Evolutionary conservation across 2,797 vertebrate genomes (phyloP).

Genomic region (Tenualosa thibaudeaui): DNA sequence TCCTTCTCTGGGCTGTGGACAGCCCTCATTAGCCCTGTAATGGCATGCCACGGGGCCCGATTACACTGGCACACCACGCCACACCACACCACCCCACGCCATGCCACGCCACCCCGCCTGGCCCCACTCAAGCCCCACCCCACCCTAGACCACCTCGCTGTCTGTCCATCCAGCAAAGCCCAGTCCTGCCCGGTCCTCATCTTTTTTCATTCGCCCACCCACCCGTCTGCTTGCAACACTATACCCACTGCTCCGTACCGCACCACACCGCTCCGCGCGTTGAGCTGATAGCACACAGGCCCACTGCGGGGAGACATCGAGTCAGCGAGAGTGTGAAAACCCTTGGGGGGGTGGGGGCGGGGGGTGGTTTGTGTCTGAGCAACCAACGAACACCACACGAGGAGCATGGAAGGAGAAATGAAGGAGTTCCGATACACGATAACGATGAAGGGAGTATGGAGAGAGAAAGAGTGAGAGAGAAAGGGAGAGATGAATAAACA

Average conservation of each 20-base stretch:
- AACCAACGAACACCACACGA: too few relatives aligned
- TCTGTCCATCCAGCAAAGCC: not conserved
- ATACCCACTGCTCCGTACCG: too few relatives aligned
- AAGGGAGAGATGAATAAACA: not conserved
- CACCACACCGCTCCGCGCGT: too few relatives aligned
- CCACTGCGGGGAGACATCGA: constrained; percentile 29
- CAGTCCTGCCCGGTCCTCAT: constrained; percentile 24
- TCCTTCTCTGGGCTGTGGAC: constrained; percentile 73
- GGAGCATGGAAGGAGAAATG: not conserved
- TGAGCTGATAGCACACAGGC: constrained; percentile 33
- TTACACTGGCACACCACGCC: constrained; percentile 68
- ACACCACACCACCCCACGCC: not conserved
- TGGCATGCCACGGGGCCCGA: constrained; percentile 78
- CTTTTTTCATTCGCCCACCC: constrained; percentile 39
- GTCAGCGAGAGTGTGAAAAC: constrained; percentile 43
- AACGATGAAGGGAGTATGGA: constrained; percentile 47
- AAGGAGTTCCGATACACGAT: not conserved
- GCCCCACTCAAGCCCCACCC: not conserved
- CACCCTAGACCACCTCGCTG: not conserved
- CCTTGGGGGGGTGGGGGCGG: too few relatives aligned
- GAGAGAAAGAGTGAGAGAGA: constrained; percentile 33
- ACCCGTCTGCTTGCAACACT: too few relatives aligned
- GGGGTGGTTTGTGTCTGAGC: too few relatives aligned
- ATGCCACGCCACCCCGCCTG: not conserved
- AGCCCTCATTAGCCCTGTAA: constrained; percentile 83